Conservation (phyloP, 2,888 invertebrate species). For the Chloroclystis v-ata region DNA sequence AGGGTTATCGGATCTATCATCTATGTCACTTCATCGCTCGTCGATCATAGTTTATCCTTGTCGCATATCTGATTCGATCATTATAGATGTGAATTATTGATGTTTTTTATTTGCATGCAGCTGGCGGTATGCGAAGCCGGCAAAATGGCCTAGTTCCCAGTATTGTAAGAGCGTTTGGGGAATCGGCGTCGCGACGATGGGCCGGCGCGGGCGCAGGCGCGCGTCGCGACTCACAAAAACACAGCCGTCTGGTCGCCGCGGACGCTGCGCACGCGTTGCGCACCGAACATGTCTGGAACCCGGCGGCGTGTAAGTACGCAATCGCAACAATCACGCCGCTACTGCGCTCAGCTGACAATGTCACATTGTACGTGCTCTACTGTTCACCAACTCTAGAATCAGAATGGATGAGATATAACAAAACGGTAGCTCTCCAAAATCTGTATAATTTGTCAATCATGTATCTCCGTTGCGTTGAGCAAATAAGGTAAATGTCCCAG, state of each 20-base stretch:
- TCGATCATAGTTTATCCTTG: constrained; percentile 23
- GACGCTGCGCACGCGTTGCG: constrained; percentile 42
- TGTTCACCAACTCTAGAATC: constrained; percentile 18
- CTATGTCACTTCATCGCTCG: constrained; percentile 25
- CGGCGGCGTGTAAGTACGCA: constrained; percentile 33
- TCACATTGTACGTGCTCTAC: constrained; percentile 22
- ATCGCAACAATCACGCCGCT: constrained; percentile 31
- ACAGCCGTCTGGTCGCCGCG: constrained; percentile 54
- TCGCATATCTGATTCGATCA: constrained; percentile 23
- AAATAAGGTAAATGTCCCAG: constrained; percentile 61
- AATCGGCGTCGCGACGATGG: constrained; percentile 40
- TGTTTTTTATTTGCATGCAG: constrained; percentile 24
- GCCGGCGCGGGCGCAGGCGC: constrained; percentile 43
- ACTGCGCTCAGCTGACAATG: constrained; percentile 22
- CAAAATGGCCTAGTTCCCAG: constrained; percentile 63
- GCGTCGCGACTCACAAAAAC: constrained; percentile 70
- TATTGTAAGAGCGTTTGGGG: constrained; percentile 61
- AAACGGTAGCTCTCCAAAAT: constrained; percentile 31
- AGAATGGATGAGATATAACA: constrained; percentile 23
- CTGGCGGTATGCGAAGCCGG: constrained; percentile 31
- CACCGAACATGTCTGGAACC: constrained; percentile 36
- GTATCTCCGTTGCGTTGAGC: constrained; percentile 36
- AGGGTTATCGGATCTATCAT: constrained; percentile 27
- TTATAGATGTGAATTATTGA: constrained; percentile 19
- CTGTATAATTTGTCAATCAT: constrained; percentile 44